Conservation (phyloP, 2,113 vertebrate species). For the Spea bombifrons region DNA sequence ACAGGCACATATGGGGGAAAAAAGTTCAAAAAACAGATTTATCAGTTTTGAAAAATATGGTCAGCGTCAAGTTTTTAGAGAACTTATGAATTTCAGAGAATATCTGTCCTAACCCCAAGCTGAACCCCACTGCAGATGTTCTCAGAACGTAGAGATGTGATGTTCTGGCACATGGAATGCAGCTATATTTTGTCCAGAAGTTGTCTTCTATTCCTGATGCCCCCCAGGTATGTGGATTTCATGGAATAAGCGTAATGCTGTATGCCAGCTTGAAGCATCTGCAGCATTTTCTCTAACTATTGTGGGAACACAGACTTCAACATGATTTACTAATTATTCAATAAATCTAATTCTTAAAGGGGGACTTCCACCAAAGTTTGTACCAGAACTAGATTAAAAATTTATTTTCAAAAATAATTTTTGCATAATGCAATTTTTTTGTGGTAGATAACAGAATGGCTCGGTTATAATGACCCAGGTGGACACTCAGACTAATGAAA, state of each 20-base stretch:
- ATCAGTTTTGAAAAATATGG: constrained; percentile 33
- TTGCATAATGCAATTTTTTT: too few species aligned
- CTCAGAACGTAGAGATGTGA: background rate
- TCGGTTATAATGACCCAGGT: too few species aligned
- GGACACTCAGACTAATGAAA: too few species aligned
- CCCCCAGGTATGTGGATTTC: background rate
- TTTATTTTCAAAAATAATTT: too few species aligned
- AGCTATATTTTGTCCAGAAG: constrained; percentile 1
- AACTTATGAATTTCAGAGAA: constrained; percentile 18
- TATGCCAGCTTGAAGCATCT: too few species aligned
- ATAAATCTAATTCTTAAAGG: too few species aligned
- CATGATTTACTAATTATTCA: too few species aligned
- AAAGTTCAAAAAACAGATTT: constrained; percentile 25
- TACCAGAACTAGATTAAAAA: too few species aligned
- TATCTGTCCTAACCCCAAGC: constrained; percentile 35
- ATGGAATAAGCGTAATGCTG: background rate
- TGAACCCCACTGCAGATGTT: constrained; percentile 41
- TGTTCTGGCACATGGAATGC: constrained; percentile 26
- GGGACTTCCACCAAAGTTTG: too few species aligned
- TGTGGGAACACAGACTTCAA: too few species aligned
- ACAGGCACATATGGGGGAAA: constrained; percentile 4
- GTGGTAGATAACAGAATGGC: too few species aligned
- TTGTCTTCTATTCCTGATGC: constrained; percentile 18
- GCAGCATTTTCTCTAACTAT: too few species aligned
- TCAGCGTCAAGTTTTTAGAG: constrained; percentile 5